Percentiles rank a stretch among this genome's conserved stretches.
These are phyloP conservation scores for Eilema griseolum DNA, from an alignment of 2,888 invertebrate genomes.

Conservation along the genomic window DNA sequence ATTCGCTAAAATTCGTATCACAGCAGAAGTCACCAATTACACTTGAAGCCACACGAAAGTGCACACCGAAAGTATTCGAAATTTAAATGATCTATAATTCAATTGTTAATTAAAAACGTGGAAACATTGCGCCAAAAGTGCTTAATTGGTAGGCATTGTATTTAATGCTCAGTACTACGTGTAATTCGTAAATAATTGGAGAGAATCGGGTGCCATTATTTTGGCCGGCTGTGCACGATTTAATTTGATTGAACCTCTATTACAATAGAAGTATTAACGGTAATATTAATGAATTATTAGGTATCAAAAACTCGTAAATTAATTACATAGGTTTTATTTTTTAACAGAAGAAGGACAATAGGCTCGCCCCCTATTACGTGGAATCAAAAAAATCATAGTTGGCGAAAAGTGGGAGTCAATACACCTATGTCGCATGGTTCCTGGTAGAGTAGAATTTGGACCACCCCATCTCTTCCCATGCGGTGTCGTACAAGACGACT, in stretches of 20 bases:
- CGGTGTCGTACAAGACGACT: no score
- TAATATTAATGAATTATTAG: background rate
- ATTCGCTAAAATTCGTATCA: background rate
- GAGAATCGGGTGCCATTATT: slow-evolving; percentile 41
- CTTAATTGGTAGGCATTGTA: slow-evolving; percentile 58
- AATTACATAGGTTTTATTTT: no score
- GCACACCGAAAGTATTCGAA: slow-evolving; percentile 37
- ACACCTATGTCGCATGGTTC: no score
- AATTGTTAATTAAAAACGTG: slow-evolving; percentile 54
- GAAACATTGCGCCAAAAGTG: slow-evolving; percentile 44
- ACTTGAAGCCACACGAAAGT: slow-evolving; percentile 44
- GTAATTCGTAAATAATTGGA: slow-evolving; percentile 55
- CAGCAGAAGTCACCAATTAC: slow-evolving; percentile 50
- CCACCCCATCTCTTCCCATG: no score
- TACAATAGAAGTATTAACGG: background rate
- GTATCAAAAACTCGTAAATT: background rate
- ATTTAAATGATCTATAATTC: slow-evolving; percentile 56
- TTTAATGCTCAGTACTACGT: slow-evolving; percentile 46
- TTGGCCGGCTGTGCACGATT: slow-evolving; percentile 30
- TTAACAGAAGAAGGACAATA: no score
- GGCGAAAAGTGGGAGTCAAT: no score
- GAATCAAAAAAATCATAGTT: no score
- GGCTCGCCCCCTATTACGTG: no score
- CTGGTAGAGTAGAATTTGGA: no score
- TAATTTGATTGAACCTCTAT: slow-evolving; percentile 43